Conservation (phyloP, 2,797 vertebrate species). For the Caiman crocodilus region DNA sequence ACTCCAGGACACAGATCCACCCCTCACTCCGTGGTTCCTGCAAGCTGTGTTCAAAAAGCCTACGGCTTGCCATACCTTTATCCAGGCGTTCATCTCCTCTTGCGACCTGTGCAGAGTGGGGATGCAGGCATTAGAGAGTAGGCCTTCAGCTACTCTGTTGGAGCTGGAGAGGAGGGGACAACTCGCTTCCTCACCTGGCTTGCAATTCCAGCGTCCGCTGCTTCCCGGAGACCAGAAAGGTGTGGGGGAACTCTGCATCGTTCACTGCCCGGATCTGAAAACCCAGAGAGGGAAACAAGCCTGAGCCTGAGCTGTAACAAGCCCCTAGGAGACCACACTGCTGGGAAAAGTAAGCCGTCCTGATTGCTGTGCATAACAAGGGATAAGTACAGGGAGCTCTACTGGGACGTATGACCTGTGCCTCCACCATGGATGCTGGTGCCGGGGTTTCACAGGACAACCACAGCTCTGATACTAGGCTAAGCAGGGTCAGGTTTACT, state of each 20-base stretch:
- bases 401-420: accelerated
- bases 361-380: accelerated
- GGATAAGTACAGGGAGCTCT: background rate
- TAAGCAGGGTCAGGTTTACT: too few species aligned
- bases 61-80: slow-evolving; percentile 74
- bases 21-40: background rate
- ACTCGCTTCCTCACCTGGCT: slow-evolving; percentile 81
- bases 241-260: slow-evolving; percentile 84
- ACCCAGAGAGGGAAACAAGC: background rate
- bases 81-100: slow-evolving; percentile 81
- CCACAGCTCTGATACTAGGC: too few species aligned
- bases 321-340: background rate
- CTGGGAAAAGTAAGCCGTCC: background rate
- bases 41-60: background rate
- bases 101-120: slow-evolving; percentile 71
- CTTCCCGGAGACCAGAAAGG: slow-evolving; percentile 92
- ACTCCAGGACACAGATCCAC: background rate
- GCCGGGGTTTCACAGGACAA: background rate
- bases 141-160: accelerated
- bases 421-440: background rate
- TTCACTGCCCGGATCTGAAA: slow-evolving; percentile 79
- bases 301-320: background rate
- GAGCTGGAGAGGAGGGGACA: accelerated
- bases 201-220: slow-evolving; percentile 90
- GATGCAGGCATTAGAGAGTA: background rate